Conservation (phyloP, 2,888 invertebrate genomes). For the Leistus spinibarbis region DNA sequence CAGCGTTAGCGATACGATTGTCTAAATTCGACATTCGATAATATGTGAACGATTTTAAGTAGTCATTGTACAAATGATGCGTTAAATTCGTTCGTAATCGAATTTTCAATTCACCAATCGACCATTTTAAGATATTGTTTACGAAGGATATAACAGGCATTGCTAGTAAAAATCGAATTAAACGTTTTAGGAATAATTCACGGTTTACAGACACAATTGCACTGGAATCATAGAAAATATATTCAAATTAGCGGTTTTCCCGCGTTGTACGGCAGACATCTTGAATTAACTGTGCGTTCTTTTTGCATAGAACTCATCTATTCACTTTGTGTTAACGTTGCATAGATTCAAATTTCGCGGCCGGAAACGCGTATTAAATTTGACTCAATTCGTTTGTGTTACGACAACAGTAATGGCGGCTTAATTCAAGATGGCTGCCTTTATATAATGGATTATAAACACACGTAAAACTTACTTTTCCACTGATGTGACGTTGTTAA, state of each 20-base stretch:
- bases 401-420: too few relatives aligned
- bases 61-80: constrained; percentile 85
- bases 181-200: constrained; percentile 72
- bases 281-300: too few relatives aligned
- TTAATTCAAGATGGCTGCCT: too few relatives aligned
- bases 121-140: constrained; percentile 93
- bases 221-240: constrained; percentile 65
- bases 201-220: constrained; percentile 90
- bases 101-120: constrained; percentile 91
- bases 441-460: background rate
- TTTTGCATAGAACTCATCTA: too few relatives aligned
- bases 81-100: constrained; percentile 89
- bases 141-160: constrained; percentile 92
- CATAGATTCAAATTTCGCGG: too few relatives aligned
- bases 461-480: constrained; percentile 72
- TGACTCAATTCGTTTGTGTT: too few relatives aligned
- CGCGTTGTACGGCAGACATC: too few relatives aligned
- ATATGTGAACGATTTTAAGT: constrained; percentile 95
- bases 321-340: too few relatives aligned
- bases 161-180: constrained; percentile 79
- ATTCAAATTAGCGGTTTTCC: too few relatives aligned
- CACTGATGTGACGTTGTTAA: constrained; percentile 89
- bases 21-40: constrained; percentile 97
- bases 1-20: constrained; percentile 93
- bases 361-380: too few relatives aligned